Conservation (phyloP, 2,888 invertebrate genomes). For the Liodrosophila aerea region DNA sequence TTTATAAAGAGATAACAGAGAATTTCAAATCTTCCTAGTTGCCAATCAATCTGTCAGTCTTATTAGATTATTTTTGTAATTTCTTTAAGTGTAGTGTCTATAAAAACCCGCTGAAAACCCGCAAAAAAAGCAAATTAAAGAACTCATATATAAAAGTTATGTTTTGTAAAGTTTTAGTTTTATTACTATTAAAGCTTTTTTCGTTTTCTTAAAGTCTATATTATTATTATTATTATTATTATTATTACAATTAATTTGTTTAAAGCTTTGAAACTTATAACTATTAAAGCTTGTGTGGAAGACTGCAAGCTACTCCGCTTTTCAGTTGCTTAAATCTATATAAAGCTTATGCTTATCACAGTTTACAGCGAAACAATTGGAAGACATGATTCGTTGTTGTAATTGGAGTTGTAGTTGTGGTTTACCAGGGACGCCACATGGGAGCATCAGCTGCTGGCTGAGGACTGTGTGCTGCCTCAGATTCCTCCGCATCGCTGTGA, state of each 20-base stretch:
- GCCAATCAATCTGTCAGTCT: too few relatives aligned
- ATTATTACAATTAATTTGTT: slow-evolving; percentile 29
- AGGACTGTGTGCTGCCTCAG: slow-evolving; percentile 46
- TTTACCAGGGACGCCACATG: slow-evolving; percentile 76
- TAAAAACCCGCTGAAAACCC: too few relatives aligned
- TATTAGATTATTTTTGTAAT: too few relatives aligned
- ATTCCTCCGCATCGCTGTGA: slow-evolving; percentile 76
- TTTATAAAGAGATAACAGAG: too few relatives aligned
- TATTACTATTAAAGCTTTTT: slow-evolving; percentile 54
- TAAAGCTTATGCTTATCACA: slow-evolving; percentile 64
- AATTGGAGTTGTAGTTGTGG: slow-evolving; percentile 20
- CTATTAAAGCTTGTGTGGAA: slow-evolving; percentile 48
- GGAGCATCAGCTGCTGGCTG: slow-evolving; percentile 27
- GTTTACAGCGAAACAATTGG: slow-evolving; percentile 52
- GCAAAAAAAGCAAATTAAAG: too few relatives aligned
- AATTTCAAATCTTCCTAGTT: too few relatives aligned
- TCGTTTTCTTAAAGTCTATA: slow-evolving; percentile 29
- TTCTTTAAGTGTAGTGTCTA: too few relatives aligned
- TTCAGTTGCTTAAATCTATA: slow-evolving; percentile 27
- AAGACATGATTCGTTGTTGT: slow-evolving; percentile 60
- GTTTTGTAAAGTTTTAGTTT: slow-evolving; percentile 40
- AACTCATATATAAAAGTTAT: slow-evolving; percentile 2
- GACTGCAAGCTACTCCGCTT: slow-evolving; percentile 26
- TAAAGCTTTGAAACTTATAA: slow-evolving; percentile 18
- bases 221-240: too few relatives aligned